phyloP scores from a whole-genome alignment of 2,113 vertebrate species.

The Apodemus speciosus region DNA sequence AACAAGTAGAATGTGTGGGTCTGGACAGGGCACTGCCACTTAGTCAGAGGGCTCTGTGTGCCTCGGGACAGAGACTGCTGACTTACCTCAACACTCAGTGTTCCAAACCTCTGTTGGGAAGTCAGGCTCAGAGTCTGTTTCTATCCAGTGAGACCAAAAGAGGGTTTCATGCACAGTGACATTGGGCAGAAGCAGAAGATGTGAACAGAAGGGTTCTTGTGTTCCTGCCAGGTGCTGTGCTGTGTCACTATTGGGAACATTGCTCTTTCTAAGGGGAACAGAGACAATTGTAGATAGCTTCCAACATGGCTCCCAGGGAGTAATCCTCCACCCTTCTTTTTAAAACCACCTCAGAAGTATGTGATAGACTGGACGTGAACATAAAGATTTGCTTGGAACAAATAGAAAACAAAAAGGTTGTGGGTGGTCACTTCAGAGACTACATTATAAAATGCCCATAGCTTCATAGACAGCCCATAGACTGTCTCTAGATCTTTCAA shows the following conservation, averaged over 20 bases:
- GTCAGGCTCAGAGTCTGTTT: neutral
- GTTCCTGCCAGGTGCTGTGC: neutral
- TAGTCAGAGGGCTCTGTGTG: neutral
- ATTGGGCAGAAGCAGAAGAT: neutral
- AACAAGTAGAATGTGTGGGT: neutral
- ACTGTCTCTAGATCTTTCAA: neutral
- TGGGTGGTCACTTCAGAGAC: neutral
- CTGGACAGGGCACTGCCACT: neutral
- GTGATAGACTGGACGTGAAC: neutral
- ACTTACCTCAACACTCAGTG: neutral
- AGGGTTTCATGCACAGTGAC: no score
- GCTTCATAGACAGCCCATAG: neutral
- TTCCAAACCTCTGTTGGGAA: neutral
- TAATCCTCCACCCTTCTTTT: neutral
- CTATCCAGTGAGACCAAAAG: neutral
- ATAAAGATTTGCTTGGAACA: neutral
- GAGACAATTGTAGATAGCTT: no score
- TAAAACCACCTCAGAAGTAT: neutral
- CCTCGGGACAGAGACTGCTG: no score
- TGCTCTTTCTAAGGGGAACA: neutral
- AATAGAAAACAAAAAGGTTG: neutral
- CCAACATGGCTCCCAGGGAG: neutral
- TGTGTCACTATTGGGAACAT: rapidly evolving
- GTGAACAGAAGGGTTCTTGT: neutral
- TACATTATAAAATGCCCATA: neutral